phyloP scores from a whole-genome alignment of 1,140 invertebrate species.

The Zaprionus africanus region DNA sequence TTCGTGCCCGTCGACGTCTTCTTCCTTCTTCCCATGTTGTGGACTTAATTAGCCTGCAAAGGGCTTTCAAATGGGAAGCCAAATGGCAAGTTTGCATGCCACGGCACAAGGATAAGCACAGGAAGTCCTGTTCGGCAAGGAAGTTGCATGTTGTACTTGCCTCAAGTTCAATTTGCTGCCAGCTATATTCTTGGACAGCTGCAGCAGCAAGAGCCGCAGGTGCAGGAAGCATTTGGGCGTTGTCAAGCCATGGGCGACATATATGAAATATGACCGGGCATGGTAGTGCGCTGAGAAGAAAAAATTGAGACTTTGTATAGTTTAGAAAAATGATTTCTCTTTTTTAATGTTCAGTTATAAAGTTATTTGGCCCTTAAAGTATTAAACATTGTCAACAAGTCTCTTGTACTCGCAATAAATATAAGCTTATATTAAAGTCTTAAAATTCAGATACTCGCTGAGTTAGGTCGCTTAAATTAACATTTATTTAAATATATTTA shows the following conservation, averaged over 20 bases:
- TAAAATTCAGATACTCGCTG: too few species aligned
- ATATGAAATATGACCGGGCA: constrained; percentile 17
- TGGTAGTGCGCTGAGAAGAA: background rate
- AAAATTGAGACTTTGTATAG: background rate
- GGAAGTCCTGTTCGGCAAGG: constrained; percentile 41
- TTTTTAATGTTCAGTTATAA: too few species aligned
- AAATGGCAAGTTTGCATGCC: constrained; percentile 70
- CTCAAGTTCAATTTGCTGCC: constrained; percentile 74
- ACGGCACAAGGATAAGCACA: constrained; percentile 57
- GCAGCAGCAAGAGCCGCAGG: background rate
- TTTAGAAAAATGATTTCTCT: too few species aligned
- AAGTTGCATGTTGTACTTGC: constrained; percentile 58
- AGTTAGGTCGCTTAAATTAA: background rate
- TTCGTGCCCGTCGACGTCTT: constrained; percentile 4
- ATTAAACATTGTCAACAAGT: too few species aligned
- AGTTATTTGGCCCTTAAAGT: too few species aligned
- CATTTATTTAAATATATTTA: too few species aligned
- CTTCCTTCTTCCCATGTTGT: constrained; percentile 27
- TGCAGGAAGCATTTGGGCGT: background rate
- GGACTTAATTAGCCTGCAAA: constrained; percentile 81
- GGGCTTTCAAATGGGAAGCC: constrained; percentile 24
- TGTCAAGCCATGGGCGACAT: constrained; percentile 15
- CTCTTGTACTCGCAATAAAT: too few species aligned
- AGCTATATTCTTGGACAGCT: constrained; percentile 48
- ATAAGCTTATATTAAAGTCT: too few species aligned